Conservation (phyloP, 2,113 vertebrate genomes). For the Vireo altiloquus region DNA sequence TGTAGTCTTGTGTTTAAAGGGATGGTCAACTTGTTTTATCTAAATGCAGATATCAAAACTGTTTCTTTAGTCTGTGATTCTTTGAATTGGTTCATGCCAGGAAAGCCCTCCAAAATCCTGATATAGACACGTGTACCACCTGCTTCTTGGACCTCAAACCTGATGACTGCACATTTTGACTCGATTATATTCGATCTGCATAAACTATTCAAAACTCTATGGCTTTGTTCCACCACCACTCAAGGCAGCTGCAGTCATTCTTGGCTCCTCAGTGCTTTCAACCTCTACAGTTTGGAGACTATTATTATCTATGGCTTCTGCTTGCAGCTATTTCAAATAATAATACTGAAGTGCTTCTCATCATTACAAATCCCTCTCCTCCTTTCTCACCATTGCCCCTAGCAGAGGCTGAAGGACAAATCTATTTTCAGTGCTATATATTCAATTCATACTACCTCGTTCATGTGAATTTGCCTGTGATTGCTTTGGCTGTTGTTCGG, state of each 20-base stretch:
- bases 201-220: conserved; percentile 22
- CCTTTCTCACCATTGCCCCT: background rate
- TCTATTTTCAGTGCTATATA: background rate
- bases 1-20: background rate
- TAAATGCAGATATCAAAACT: background rate
- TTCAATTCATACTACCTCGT: background rate
- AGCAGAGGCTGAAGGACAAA: conserved; percentile 18
- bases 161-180: conserved; percentile 42
- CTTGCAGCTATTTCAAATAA: conserved; percentile 33
- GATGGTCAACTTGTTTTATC: background rate
- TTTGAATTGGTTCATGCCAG: conserved; percentile 13
- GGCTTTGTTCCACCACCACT: conserved; percentile 18
- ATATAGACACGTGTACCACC: conserved; percentile 32
- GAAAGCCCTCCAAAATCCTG: conserved; percentile 18
- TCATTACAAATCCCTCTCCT: background rate
- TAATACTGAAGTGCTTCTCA: conserved; percentile 13
- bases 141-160: conserved; percentile 44
- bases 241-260: conserved; percentile 46
- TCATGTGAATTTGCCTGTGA: background rate
- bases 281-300: conserved; percentile 19
- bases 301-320: conserved; percentile 37
- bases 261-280: conserved; percentile 25
- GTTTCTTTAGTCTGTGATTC: background rate
- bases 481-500: background rate
- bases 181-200: conserved; percentile 33